Evolutionary conservation across 2,113 vertebrate species (phyloP), one percentile per base, ranked within the genome.

Genomic region (Pao palembangensis): DNA sequence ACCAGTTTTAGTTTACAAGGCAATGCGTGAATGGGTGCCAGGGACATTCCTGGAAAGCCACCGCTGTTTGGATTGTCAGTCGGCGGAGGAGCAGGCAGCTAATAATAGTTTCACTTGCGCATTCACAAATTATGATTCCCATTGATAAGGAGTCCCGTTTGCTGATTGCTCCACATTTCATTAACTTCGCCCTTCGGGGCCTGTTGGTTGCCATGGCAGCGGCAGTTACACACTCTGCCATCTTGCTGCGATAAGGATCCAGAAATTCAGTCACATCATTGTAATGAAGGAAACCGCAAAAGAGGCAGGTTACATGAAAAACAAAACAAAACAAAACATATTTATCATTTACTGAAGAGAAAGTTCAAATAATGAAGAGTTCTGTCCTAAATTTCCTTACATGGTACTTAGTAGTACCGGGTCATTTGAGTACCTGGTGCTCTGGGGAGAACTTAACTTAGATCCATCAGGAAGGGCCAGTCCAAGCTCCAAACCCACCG

Each of bases 131-230:
- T 49, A 48, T 46, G 69, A 82, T 83, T 68, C 47, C 59, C 61
- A 76, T 79, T 72, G 71, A 85, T 79, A 71, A 75, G 73, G 64
- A 76, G 59, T 63, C 51, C 55, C 51, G 46, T 55, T 66, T 61
- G 18, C 64, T 64, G 64, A 66, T 69, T 76, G 42, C 54, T 56
- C 47, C 49, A 50, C 52, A 56, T 59, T 72, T 73, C 47, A 82
- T 82, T 77, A 73, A 43, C 44, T 50, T 3, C 10, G 43, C 55
- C 66, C 61, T 44, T 17, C 5, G 1, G 52, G 68, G 65, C 17
- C 12, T 61, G 25, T 55, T 31, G 70, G 73, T 83, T 79, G 69
- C 69, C 55, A 78, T 71, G 69, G 73, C 51, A 74, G 64, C 74
- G 31, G 42, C 55, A 49, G 55, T 81, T 58, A 46, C 41, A 0